A percentile compares a stretch with the other conserved stretches of the same genome.
Evolutionary conservation across 2,888 invertebrate species (phyloP).

Genomic region (Peribatodes rhomboidaria): DNA sequence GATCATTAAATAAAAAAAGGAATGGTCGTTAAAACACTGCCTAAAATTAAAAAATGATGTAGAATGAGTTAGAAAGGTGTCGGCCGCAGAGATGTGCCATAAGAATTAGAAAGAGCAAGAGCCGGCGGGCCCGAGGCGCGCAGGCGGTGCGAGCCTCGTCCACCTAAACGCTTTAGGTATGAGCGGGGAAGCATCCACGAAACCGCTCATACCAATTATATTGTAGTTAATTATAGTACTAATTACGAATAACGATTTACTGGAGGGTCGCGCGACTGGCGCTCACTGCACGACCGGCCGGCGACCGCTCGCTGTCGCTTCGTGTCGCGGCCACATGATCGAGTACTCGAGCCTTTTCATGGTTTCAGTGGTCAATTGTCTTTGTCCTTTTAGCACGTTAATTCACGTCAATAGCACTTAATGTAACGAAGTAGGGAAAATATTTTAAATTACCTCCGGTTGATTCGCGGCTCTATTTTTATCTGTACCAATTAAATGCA

Average conservation of each 20-base stretch:
- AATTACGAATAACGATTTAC: constrained; percentile 78
- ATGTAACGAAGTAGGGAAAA: constrained; percentile 27
- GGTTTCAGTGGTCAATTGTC: constrained; percentile 23
- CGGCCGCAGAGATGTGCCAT: constrained; percentile 25
- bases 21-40: constrained; percentile 18
- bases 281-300: constrained; percentile 42
- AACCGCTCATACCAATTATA: constrained; percentile 86
- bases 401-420: constrained; percentile 38
- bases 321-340: background rate
- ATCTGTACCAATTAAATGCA: too few species aligned
- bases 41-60: constrained; percentile 15
- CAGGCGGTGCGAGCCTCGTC: constrained; percentile 76
- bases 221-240: constrained; percentile 83
- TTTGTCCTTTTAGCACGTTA: constrained; percentile 36
- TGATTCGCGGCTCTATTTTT: constrained; percentile 8
- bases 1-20: constrained; percentile 14
- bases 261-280: constrained; percentile 64
- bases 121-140: constrained; percentile 66
- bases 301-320: constrained; percentile 2
- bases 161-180: constrained; percentile 86
- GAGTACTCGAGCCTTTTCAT: background rate
- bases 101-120: constrained; percentile 49
- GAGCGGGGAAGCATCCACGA: constrained; percentile 85
- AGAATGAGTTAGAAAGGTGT: constrained; percentile 4
- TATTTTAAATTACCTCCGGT: constrained; percentile 19